Percentiles rank a stretch among this genome's conserved stretches.
phyloP scores from a whole-genome alignment of 2,113 vertebrate genomes.

The Tilapia sparmanii region DNA sequence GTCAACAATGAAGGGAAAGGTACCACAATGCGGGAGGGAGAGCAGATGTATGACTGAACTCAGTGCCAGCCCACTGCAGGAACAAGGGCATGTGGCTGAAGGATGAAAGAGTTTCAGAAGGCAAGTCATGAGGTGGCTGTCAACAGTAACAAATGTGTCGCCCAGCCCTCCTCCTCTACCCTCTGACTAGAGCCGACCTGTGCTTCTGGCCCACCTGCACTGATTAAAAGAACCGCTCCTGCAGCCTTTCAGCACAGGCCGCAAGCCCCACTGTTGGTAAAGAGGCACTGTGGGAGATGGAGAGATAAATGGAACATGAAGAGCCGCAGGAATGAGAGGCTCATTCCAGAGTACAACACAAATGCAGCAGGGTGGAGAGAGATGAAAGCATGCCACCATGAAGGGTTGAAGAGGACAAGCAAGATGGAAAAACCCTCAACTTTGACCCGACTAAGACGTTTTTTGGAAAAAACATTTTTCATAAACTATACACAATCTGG shows the following conservation, averaged over 20 bases:
- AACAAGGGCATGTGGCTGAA: not conserved
- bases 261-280: conserved; percentile 25
- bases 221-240: conserved; percentile 61
- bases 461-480: not conserved
- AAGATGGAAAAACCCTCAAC: not conserved
- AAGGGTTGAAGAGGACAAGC: conserved; percentile 9
- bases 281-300: conserved; percentile 42
- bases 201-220: conserved; percentile 64
- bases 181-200: conserved; percentile 4
- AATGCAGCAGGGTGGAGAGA: conserved; percentile 16
- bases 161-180: conserved; percentile 21
- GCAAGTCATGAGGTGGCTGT: conserved; percentile 52
- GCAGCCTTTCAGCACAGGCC: conserved; percentile 49
- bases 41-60: conserved; percentile 55
- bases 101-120: conserved; percentile 54
- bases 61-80: conserved; percentile 48
- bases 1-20: not conserved
- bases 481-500: not conserved
- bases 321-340: conserved; percentile 52
- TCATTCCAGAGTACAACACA: conserved; percentile 49
- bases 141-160: conserved; percentile 71
- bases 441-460: not conserved
- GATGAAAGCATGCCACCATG: conserved; percentile 27
- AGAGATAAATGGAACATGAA: conserved; percentile 43
- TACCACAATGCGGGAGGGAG: not conserved